These are phyloP conservation scores for Beris morrisii DNA, from an alignment of 2,888 invertebrate genomes.

Conservation along the genomic window DNA sequence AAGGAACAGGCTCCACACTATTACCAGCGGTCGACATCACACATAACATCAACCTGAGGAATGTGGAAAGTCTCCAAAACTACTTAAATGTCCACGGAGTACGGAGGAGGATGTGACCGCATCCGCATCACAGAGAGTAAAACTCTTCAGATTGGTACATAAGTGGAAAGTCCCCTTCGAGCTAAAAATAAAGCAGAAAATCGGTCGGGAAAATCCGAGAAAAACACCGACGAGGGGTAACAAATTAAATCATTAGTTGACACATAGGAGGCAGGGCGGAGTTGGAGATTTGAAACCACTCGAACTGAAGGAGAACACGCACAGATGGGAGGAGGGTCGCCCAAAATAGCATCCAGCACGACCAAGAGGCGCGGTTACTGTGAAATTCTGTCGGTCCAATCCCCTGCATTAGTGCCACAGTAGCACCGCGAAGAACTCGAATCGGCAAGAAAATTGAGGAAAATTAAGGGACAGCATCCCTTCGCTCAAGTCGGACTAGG, in stretches of 20 bases:
- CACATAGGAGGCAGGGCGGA: slow-evolving; percentile 37
- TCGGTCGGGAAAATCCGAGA: neutral
- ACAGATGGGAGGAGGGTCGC: slow-evolving; percentile 21
- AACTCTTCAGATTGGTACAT: slow-evolving; percentile 6
- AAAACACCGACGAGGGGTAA: slow-evolving; percentile 43
- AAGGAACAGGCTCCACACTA: too few relatives aligned
- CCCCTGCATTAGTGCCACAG: slow-evolving; percentile 22
- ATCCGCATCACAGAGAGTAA: neutral
- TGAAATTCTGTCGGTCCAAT: slow-evolving; percentile 36
- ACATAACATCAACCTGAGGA: neutral
- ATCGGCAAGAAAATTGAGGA: neutral
- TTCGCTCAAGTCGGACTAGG: slow-evolving; percentile 1
- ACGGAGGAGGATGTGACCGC: slow-evolving; percentile 18
- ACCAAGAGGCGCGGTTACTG: slow-evolving; percentile 37
- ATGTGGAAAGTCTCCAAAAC: slow-evolving; percentile 4
- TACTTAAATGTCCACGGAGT: slow-evolving; percentile 1
- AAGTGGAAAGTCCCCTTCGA: slow-evolving; percentile 4
- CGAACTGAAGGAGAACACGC: neutral
- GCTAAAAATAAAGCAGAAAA: neutral
- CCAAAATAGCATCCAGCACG: neutral
- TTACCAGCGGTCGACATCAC: neutral
- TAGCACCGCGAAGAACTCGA: too few relatives aligned
- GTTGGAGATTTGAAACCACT: slow-evolving; percentile 6
- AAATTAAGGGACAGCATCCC: slow-evolving; percentile 22
- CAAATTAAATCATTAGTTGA: slow-evolving; percentile 56